Conservation (phyloP, 2,113 vertebrate genomes). For the Castor canadensis region DNA sequence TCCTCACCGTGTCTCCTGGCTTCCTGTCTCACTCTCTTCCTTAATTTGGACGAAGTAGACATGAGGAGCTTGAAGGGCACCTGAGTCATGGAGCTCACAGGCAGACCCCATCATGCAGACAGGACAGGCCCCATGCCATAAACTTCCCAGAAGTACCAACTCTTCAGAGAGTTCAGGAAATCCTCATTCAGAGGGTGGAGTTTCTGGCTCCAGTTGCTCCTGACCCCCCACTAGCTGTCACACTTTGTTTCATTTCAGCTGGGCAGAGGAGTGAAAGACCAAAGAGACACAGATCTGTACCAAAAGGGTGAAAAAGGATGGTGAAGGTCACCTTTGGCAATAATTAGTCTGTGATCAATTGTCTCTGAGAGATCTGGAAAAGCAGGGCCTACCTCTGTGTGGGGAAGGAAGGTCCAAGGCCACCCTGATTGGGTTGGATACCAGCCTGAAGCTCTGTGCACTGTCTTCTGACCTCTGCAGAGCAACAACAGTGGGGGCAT, state of each 20-base stretch:
- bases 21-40: not conserved
- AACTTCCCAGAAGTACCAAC: constrained; percentile 20
- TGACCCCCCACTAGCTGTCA: not conserved
- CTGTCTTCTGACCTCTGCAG: not conserved
- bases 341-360: not conserved
- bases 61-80: not conserved
- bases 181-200: not conserved
- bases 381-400: not conserved
- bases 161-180: not conserved
- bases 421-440: not conserved
- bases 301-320: not conserved
- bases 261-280: not conserved
- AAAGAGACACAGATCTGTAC: not conserved
- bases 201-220: not conserved
- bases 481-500: not conserved
- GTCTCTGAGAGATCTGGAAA: not conserved
- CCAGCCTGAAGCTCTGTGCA: not conserved
- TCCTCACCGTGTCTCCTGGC: not conserved
- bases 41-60: not conserved
- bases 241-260: not conserved
- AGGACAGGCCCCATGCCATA: not conserved
- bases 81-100: not conserved
- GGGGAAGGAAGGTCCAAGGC: not conserved
- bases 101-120: not conserved
- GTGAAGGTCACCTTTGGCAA: not conserved